Conservation (phyloP, 2,797 vertebrate species). For the Lutjanus argentimaculatus region DNA sequence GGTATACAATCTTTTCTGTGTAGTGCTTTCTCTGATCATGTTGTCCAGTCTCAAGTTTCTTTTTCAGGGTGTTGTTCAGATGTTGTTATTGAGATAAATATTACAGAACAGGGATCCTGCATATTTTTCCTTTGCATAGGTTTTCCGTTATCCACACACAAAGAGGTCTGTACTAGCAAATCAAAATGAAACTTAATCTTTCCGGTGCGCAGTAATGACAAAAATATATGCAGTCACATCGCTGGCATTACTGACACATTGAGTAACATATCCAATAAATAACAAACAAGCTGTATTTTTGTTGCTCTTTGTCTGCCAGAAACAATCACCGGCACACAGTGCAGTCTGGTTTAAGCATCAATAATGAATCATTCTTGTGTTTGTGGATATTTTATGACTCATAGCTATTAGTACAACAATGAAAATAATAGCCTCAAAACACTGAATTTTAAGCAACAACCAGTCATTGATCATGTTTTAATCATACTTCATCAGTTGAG, state of each 20-base stretch:
- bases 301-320: background rate
- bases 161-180: background rate
- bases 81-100: background rate
- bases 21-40: background rate
- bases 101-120: background rate
- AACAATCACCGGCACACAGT: constrained; percentile 14
- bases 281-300: background rate
- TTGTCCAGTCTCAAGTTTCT: background rate
- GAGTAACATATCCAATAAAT: constrained; percentile 14
- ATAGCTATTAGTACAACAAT: constrained; percentile 23
- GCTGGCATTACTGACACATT: background rate
- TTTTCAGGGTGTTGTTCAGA: background rate
- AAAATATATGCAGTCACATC: constrained; percentile 4
- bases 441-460: constrained; percentile 2
- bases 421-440: constrained; percentile 5
- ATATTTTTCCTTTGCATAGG: background rate
- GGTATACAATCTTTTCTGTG: background rate
- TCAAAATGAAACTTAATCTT: constrained; percentile 23
- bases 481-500: background rate
- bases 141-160: background rate
- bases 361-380: constrained; percentile 26
- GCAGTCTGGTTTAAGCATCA: constrained; percentile 31
- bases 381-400: constrained; percentile 24
- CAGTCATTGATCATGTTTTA: background rate
- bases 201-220: background rate